phyloP scores from a whole-genome alignment of 2,888 invertebrate species.

The Cosmia trapezina region DNA sequence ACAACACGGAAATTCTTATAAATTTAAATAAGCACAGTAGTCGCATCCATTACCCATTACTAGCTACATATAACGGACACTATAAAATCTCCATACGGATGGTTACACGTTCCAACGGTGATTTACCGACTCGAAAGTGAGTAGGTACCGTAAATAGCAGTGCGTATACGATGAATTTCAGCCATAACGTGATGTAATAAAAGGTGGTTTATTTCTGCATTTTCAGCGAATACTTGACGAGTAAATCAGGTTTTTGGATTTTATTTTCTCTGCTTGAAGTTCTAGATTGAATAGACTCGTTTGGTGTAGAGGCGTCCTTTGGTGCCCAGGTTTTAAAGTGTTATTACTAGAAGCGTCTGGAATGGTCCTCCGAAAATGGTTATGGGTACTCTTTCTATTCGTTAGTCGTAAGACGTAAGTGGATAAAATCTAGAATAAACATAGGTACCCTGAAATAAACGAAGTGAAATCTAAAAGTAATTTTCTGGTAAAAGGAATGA shows the following conservation, averaged over 20 bases:
- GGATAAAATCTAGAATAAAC: not conserved
- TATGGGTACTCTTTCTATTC: not conserved
- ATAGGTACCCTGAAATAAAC: not conserved
- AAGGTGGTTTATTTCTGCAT: conserved; percentile 53
- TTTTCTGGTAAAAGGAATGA: not conserved
- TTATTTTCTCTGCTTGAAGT: conserved; percentile 18
- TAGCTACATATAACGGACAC: conserved; percentile 24
- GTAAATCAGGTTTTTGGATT: conserved; percentile 38
- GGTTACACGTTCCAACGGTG: conserved; percentile 44
- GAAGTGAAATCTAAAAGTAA: not conserved
- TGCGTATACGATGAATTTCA: conserved; percentile 56
- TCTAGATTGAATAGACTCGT: conserved; percentile 12
- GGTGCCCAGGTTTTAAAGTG: conserved; percentile 4
- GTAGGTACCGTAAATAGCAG: conserved; percentile 43
- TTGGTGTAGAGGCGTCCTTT: conserved; percentile 6
- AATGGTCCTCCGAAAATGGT: conserved; percentile 11
- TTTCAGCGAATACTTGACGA: conserved; percentile 50
- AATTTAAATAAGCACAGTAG: not conserved
- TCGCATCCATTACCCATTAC: conserved; percentile 11
- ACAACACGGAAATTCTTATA: not conserved
- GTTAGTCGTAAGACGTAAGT: not conserved
- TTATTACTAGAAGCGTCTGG: conserved; percentile 3
- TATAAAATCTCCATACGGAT: conserved; percentile 61
- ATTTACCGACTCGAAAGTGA: conserved; percentile 58
- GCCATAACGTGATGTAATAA: conserved; percentile 55